Evolutionary conservation across 2,888 invertebrate genomes (phyloP).

Genomic region (Dryococelus australis): DNA sequence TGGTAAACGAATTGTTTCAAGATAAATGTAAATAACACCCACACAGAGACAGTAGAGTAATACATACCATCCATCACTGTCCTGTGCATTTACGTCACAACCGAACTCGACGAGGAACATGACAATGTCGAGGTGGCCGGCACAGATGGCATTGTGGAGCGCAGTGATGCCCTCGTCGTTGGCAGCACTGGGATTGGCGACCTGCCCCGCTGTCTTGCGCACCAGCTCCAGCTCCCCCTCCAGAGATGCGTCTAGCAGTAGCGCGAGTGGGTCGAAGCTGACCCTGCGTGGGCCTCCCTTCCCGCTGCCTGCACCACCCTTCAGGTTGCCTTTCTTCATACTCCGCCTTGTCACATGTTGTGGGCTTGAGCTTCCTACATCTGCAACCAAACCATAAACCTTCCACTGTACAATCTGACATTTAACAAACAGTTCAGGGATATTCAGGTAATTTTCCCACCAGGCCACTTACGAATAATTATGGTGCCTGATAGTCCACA

Average conservation of each 20-base stretch:
- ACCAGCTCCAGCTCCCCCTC: constrained; percentile 98
- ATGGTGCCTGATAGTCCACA: too few relatives aligned
- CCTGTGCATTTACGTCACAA: constrained; percentile 99
- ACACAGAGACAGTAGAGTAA: too few relatives aligned
- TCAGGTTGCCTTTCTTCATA: constrained; percentile 74
- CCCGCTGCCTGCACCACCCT: constrained; percentile 58
- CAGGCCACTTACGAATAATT: too few relatives aligned
- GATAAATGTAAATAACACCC: too few relatives aligned
- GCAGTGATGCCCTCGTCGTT: constrained; percentile 99
- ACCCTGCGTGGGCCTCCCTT: constrained; percentile 70
- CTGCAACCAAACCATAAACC: neutral
- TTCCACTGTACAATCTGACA: too few relatives aligned
- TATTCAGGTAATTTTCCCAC: too few relatives aligned
- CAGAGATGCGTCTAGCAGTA: constrained; percentile 94
- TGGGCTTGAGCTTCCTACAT: constrained; percentile 53
- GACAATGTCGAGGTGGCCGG: constrained; percentile 98
- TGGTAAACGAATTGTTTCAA: too few relatives aligned
- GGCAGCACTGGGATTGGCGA: constrained; percentile 94
- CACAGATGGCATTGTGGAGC: constrained; percentile 98
- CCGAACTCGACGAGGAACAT: constrained; percentile 97
- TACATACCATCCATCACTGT: constrained; percentile 92
- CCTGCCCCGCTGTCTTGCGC: constrained; percentile 92
- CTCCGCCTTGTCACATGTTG: constrained; percentile 28
- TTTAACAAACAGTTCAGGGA: too few relatives aligned
- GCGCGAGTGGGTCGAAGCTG: constrained; percentile 96